Base-by-base conservation (phyloP, 2,113 vertebrate genomes). In the Harpagus bidentatus region DNA sequence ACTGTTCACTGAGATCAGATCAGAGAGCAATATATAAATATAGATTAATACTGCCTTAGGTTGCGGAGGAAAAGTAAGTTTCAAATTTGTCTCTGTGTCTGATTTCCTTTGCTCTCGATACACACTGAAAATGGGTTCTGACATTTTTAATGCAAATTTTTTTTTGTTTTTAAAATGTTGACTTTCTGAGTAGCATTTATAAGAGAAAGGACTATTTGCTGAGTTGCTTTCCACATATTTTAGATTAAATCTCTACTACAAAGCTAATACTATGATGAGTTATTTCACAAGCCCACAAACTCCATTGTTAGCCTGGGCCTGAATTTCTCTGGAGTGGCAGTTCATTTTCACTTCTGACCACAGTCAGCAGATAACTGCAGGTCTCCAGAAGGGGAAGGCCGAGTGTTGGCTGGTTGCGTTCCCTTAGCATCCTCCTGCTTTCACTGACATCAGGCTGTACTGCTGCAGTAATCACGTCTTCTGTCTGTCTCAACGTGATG, bases 1-100 rank as follows among this genome's bases (percentile, higher is more conserved):
- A 52, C 12, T 83, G 25, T 69, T 95, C 26, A 31, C 14, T 78
- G 55, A 82, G 59, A 91, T 91, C 65, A 58, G 65, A 83, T 82
- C 80, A 88, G 38, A 88, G 55, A 79, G 38, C 63, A 88, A 86
- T 66, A 50, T 73, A 82, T 65, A 92, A 73, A 81, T 81, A 91
- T 42, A 92, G 10, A 63, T 55, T 61, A 74, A 16, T 32, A 59
- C 32, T 66, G 83, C 72, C n/a, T 82, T 52, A 86, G 65, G 52
- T 52, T 91, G 78, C n/a, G 59, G 29, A 83, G 50, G 74, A 91
- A 82, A 85, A 76, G 61, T 21, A 85, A 79, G 61, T 84, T 88
- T 94, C 83, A 87, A 28, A 78, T 95, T 82, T 86, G 20, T 71
- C n/a, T 69, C 25, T 61, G 16, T 47, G 13, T 73, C 65, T 59